phyloP scores from a whole-genome alignment of 2,113 vertebrate species.

The Sapajus apella region DNA sequence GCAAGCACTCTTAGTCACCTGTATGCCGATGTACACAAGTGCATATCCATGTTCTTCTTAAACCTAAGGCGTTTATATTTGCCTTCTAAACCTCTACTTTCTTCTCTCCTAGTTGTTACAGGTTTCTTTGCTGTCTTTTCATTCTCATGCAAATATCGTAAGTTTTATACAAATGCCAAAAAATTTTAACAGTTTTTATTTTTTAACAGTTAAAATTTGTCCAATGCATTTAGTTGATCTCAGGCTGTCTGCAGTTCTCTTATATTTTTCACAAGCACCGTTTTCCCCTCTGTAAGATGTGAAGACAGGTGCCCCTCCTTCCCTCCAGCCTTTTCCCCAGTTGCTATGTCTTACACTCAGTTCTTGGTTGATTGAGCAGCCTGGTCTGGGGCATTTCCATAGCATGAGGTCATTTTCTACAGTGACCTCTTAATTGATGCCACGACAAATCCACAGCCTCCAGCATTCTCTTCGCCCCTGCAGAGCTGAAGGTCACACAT shows the following conservation, averaged over 20 bases:
- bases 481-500: not conserved
- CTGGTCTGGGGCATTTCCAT: not conserved
- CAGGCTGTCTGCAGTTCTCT: not conserved
- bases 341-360: not conserved
- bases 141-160: not conserved
- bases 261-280: not conserved
- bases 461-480: accelerated
- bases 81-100: not conserved
- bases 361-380: not conserved
- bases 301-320: not conserved
- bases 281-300: not conserved
- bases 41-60: not conserved
- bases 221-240: not conserved
- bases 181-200: not conserved
- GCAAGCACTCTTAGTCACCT: not conserved
- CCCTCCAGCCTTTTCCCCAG: not conserved
- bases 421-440: not conserved
- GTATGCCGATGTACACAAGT: not conserved
- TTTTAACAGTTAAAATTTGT: no score
- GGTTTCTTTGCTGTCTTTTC: not conserved
- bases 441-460: not conserved
- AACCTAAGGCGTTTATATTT: not conserved
- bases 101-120: not conserved
- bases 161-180: not conserved
- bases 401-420: not conserved